A percentile compares a stretch with the other conserved stretches of the same genome.
Evolutionary conservation across 2,888 invertebrate species (phyloP).

Genomic region (Girardia tigrina): DNA sequence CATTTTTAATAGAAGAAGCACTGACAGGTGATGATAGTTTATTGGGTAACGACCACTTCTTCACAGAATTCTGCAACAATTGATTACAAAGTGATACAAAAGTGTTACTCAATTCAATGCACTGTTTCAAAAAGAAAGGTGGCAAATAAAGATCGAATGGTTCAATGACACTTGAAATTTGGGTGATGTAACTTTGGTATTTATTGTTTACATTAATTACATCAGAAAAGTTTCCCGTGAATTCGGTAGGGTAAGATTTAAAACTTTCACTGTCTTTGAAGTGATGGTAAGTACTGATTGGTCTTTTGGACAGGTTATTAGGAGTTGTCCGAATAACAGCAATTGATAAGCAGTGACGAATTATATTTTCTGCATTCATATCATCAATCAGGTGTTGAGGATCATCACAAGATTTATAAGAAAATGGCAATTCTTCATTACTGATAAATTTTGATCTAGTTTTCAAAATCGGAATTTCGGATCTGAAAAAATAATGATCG

Average conservation of each 20-base stretch:
- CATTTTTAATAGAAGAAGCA: not conserved
- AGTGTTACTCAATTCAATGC: not conserved
- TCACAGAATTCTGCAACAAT: not conserved
- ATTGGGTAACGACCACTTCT: not conserved
- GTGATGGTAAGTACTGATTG: not conserved
- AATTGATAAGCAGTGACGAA: not conserved
- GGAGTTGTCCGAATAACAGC: constrained; percentile 4
- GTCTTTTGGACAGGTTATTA: not conserved
- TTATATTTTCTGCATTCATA: not conserved
- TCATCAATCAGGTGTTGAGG: not conserved
- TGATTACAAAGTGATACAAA: not conserved
- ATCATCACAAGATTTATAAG: not conserved
- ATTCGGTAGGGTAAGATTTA: constrained; percentile 2
- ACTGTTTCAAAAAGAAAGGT: not conserved
- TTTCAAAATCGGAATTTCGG: not conserved
- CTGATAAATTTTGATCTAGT: not conserved
- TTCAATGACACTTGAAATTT: not conserved
- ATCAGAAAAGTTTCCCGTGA: not conserved
- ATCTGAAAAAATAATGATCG: too few species aligned
- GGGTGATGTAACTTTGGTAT: not conserved
- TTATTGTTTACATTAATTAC: not conserved
- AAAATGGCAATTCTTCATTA: not conserved
- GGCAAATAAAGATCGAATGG: constrained; percentile 8
- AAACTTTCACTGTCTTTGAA: constrained; percentile 9
- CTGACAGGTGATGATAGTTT: not conserved